Percentiles rank a stretch among this genome's conserved stretches.
Conservation (phyloP, 2,888 invertebrate genomes). For the Ormyrus thymus region DNA sequence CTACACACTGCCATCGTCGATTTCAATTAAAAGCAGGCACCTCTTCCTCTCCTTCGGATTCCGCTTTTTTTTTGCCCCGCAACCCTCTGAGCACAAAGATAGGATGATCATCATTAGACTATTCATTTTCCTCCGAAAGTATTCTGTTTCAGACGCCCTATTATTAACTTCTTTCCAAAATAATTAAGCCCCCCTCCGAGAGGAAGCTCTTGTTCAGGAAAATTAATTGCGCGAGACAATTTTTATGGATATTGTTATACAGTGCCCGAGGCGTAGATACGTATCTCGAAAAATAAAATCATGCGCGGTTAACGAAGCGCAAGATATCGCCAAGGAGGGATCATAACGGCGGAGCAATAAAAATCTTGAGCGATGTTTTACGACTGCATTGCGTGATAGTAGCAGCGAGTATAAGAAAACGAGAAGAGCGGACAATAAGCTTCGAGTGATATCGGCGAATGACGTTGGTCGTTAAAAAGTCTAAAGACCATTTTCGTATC, state of each 20-base stretch:
- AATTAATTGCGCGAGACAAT: constrained; percentile 40
- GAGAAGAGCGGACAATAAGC: constrained; percentile 47
- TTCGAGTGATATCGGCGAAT: constrained; percentile 26
- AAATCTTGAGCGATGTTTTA: constrained; percentile 55
- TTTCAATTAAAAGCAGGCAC: constrained; percentile 61
- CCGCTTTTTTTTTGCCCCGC: not conserved
- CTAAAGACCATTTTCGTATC: constrained; percentile 21
- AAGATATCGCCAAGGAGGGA: constrained; percentile 47
- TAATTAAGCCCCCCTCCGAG: too few relatives aligned
- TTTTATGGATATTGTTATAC: constrained; percentile 41
- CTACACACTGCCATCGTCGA: constrained; percentile 24
- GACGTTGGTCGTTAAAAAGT: constrained; percentile 22
- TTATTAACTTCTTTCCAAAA: too few relatives aligned
- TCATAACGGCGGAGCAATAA: constrained; percentile 54
- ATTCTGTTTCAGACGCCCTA: too few relatives aligned
- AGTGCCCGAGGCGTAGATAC: constrained; percentile 21
- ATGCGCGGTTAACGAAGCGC: constrained; percentile 52
- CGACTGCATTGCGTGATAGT: constrained; percentile 55
- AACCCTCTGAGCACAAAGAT: too few relatives aligned
- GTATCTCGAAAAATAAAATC: constrained; percentile 53
- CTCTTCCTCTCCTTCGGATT: constrained; percentile 41
- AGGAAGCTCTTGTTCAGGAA: not conserved
- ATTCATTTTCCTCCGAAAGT: too few relatives aligned
- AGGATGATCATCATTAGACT: too few relatives aligned
- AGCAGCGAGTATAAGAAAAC: constrained; percentile 27